Conservation (phyloP, 2,888 invertebrate species). For the Hyposoter dolosus region DNA sequence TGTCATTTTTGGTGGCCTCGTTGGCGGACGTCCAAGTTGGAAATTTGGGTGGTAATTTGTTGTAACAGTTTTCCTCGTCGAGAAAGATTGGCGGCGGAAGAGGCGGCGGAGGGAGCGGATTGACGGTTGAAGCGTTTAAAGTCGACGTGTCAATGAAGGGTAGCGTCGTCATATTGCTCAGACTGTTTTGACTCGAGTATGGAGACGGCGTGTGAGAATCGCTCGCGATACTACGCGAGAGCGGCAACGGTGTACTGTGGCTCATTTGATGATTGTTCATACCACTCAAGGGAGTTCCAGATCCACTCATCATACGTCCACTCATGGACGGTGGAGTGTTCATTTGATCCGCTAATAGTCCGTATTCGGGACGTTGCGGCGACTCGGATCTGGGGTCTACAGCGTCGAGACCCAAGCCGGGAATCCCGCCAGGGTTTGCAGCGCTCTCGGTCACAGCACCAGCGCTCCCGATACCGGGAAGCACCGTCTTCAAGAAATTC, state of each 20-base stretch:
- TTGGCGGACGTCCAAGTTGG: constrained; percentile 84
- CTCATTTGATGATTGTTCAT: constrained; percentile 78
- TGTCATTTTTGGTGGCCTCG: constrained; percentile 78
- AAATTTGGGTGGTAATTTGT: constrained; percentile 85
- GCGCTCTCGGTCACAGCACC: constrained; percentile 78
- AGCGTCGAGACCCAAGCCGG: constrained; percentile 81
- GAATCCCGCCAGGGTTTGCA: constrained; percentile 78
- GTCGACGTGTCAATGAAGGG: constrained; percentile 74
- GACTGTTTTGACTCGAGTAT: constrained; percentile 83
- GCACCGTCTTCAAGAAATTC: constrained; percentile 87
- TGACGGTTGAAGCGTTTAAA: constrained; percentile 75
- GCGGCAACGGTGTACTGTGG: constrained; percentile 81
- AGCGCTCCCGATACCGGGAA: constrained; percentile 83
- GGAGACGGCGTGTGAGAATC: constrained; percentile 82
- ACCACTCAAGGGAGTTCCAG: constrained; percentile 70
- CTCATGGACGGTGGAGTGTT: constrained; percentile 77
- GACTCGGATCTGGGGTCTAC: constrained; percentile 75
- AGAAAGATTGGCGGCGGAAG: constrained; percentile 83
- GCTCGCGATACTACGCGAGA: constrained; percentile 76
- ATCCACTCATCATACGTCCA: constrained; percentile 73
- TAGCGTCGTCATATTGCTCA: constrained; percentile 78
- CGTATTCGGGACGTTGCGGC: constrained; percentile 79
- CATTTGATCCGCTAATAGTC: constrained; percentile 84
- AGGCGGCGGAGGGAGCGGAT: constrained; percentile 83
- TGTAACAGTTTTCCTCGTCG: constrained; percentile 83